phyloP scores from a whole-genome alignment of 92 coral and sea anemone genomes.

The Palythoa heliodiscus region DNA sequence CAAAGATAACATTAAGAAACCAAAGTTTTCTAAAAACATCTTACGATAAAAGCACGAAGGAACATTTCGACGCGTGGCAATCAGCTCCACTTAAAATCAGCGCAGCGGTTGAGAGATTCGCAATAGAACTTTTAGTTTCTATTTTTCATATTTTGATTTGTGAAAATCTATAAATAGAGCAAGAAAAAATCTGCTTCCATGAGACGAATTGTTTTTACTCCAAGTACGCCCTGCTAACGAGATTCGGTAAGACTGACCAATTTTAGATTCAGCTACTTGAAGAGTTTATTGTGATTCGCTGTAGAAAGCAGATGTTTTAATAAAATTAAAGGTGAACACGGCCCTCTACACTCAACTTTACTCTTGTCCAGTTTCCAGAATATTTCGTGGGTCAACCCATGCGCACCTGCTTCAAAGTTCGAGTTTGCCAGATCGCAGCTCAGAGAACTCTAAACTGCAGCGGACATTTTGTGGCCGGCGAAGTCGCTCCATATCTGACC shows the following conservation, averaged over 20 bases:
- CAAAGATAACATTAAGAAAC: constrained; percentile 10
- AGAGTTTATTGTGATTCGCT: constrained; percentile 34
- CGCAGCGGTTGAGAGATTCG: neutral
- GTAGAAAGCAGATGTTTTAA: constrained; percentile 38
- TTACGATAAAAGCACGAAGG: neutral
- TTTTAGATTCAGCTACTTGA: constrained; percentile 20
- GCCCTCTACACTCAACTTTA: constrained; percentile 21
- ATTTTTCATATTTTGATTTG: neutral
- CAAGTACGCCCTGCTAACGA: neutral
- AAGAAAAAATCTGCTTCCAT: neutral
- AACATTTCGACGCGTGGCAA: constrained; percentile 12
- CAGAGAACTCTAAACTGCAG: neutral
- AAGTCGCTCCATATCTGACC: neutral
- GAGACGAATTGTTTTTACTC: neutral
- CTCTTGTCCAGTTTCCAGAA: constrained; percentile 13
- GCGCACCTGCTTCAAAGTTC: constrained; percentile 14
- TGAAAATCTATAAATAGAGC: neutral
- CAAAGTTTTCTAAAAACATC: constrained; percentile 13
- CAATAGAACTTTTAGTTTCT: neutral
- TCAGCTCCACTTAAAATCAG: neutral
- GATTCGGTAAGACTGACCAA: constrained; percentile 2
- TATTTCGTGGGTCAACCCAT: neutral
- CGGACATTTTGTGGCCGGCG: neutral
- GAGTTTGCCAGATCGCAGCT: neutral
- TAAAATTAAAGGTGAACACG: neutral